phyloP scores from a whole-genome alignment of 2,797 vertebrate genomes.

The Mus caroli region DNA sequence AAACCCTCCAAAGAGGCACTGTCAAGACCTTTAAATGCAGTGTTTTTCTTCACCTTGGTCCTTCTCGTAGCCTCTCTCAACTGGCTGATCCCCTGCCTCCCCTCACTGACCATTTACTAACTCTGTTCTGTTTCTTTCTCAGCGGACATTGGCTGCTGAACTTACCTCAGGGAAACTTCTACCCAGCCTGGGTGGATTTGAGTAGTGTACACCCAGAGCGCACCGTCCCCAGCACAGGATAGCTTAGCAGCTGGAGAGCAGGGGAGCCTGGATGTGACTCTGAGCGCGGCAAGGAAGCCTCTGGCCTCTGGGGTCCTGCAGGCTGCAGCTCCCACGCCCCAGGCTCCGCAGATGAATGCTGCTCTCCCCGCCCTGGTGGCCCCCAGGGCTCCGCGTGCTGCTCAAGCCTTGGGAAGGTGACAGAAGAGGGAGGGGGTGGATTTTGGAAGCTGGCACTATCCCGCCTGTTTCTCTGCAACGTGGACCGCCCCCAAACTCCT shows the following conservation, averaged over 20 bases:
- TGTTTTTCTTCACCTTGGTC: not conserved
- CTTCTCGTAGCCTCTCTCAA: not conserved
- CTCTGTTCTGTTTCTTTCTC: not conserved
- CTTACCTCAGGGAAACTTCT: constrained; percentile 70
- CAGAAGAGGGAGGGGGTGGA: not conserved
- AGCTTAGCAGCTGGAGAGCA: not conserved
- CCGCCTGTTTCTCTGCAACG: not conserved
- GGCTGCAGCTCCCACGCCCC: constrained; percentile 1
- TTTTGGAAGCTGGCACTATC: not conserved
- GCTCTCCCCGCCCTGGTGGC: constrained; percentile 72
- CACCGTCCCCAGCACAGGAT: not conserved
- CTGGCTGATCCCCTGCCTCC: not conserved
- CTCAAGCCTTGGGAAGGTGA: constrained; percentile 13
- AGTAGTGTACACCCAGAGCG: not conserved
- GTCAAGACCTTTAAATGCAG: not conserved
- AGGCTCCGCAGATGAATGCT: constrained; percentile 20
- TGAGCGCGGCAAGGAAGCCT: not conserved
- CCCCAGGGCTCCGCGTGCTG: not conserved
- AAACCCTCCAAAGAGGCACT: not conserved
- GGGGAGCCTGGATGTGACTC: not conserved
- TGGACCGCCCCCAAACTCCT: not conserved
- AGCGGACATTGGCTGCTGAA: not conserved
- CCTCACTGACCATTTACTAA: not conserved
- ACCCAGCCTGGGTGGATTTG: not conserved
- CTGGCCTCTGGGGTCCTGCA: not conserved